A percentile compares a stretch with the other conserved stretches of the same genome.
These are phyloP conservation scores for Carapus acus DNA, from an alignment of 2,797 vertebrate genomes.

Conservation along the genomic window DNA sequence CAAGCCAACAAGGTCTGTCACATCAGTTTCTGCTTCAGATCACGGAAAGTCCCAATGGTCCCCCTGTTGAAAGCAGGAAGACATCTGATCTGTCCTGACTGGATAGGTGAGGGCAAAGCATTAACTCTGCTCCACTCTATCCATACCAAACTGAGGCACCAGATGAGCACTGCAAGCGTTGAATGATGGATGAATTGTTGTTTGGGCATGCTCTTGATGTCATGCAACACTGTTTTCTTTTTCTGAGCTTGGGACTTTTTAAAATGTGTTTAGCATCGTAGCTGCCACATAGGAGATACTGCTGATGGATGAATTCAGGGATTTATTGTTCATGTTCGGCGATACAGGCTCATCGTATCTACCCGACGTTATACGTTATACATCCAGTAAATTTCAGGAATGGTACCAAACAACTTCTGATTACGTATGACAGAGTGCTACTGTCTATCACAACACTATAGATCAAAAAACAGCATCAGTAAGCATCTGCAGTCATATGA, in stretches of 20 bases:
- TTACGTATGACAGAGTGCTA: conserved; percentile 9
- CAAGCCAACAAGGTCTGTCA: conserved; percentile 22
- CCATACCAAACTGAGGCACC: conserved; percentile 12
- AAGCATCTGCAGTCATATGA: too few relatives aligned
- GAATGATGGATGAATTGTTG: conserved; percentile 35
- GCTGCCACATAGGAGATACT: conserved; percentile 20
- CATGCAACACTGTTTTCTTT: conserved; percentile 34
- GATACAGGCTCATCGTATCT: too few relatives aligned
- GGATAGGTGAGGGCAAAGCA: conserved; percentile 29
- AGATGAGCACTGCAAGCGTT: conserved; percentile 36
- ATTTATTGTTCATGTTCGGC: conserved; percentile 5
- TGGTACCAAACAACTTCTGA: conserved; percentile 2
- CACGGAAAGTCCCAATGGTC: conserved; percentile 27
- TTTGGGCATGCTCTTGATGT: conserved; percentile 36
- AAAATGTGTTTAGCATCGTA: conserved; percentile 17
- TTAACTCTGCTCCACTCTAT: conserved; percentile 27
- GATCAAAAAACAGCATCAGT: conserved; percentile 3
- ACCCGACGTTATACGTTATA: conserved; percentile 2
- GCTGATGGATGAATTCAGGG: conserved; percentile 16
- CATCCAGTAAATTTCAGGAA: conserved; percentile 10
- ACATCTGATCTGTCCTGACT: conserved; percentile 46
- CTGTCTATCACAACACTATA: conserved; percentile 10
- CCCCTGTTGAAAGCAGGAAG: conserved; percentile 30
- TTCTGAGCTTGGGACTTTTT: conserved; percentile 17
- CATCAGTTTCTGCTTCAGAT: conserved; percentile 8